Evolutionary conservation across 2,113 vertebrate genomes (phyloP).

Genomic region (Narcine bancroftii): DNA sequence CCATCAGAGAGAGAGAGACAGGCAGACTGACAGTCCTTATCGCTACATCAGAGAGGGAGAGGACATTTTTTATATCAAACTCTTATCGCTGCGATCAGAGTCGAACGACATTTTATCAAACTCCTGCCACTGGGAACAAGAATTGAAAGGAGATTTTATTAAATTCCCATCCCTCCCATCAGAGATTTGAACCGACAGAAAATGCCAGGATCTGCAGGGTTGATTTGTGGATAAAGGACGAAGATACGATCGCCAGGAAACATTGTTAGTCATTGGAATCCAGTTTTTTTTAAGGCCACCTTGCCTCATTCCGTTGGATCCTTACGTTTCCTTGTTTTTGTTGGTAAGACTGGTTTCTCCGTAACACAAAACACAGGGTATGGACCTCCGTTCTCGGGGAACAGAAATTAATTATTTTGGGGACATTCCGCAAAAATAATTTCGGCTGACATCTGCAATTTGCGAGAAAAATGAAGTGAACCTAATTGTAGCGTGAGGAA

Average conservation of each 20-base stretch:
- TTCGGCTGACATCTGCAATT: too few species aligned
- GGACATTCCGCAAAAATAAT: neutral
- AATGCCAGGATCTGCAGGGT: slow-evolving; percentile 22
- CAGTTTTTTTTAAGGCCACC: slow-evolving; percentile 15
- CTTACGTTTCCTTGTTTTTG: neutral
- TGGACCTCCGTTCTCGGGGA: neutral
- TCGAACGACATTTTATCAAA: slow-evolving; percentile 22
- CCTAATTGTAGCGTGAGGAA: slow-evolving; percentile 2
- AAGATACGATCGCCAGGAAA: slow-evolving; percentile 21
- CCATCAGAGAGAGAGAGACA: slow-evolving; percentile 37
- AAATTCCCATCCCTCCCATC: neutral
- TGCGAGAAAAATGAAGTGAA: neutral
- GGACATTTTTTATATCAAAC: slow-evolving; percentile 36
- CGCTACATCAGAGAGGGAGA: neutral
- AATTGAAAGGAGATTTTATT: slow-evolving; percentile 36
- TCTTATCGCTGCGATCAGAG: slow-evolving; percentile 30
- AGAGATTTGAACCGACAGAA: slow-evolving; percentile 33
- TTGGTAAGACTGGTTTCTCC: slow-evolving; percentile 27
- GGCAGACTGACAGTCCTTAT: slow-evolving; percentile 39
- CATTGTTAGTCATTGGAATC: slow-evolving; percentile 10
- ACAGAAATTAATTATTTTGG: neutral
- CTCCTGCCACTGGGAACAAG: slow-evolving; percentile 28
- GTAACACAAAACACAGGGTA: neutral
- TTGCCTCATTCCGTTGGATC: slow-evolving; percentile 31
- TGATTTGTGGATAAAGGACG: slow-evolving; percentile 31